Conservation (phyloP, 1,140 invertebrate genomes). For the Rhagoletis zephyria region DNA sequence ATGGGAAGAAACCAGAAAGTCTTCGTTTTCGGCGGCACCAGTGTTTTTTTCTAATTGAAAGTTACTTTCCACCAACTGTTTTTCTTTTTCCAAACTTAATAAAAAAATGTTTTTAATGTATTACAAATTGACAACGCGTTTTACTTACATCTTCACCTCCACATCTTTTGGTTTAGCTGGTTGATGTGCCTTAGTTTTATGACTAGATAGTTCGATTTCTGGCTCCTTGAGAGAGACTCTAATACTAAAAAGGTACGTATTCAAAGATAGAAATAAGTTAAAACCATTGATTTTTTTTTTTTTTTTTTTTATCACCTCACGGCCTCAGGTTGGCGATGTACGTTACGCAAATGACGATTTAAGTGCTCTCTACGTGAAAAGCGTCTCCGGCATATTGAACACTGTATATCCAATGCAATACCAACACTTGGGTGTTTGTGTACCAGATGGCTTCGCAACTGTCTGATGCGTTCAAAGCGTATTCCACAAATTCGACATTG, state of each 20-base stretch:
- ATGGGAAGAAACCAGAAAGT: background rate
- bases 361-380: constrained; percentile 67
- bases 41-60: background rate
- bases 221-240: constrained; percentile 57
- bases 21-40: background rate
- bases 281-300: background rate
- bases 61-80: background rate
- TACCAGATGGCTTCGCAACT: constrained; percentile 63
- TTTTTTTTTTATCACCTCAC: background rate
- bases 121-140: background rate
- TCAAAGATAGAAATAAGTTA: background rate
- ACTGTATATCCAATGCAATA: constrained; percentile 57
- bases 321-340: constrained; percentile 58
- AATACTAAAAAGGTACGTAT: constrained; percentile 34
- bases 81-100: constrained; percentile 22
- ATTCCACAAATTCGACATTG: constrained; percentile 65
- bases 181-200: background rate
- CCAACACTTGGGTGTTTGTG: constrained; percentile 61
- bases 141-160: background rate
- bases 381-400: constrained; percentile 61
- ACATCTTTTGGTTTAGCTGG: background rate
- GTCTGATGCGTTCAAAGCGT: constrained; percentile 62
- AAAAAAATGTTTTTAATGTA: too few species aligned
- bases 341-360: constrained; percentile 63
- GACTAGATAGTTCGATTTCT: constrained; percentile 47